Evolutionary conservation across 2,797 vertebrate genomes (phyloP), one percentile per base, ranked within the genome.

Genomic region (Poecilia velifera): DNA sequence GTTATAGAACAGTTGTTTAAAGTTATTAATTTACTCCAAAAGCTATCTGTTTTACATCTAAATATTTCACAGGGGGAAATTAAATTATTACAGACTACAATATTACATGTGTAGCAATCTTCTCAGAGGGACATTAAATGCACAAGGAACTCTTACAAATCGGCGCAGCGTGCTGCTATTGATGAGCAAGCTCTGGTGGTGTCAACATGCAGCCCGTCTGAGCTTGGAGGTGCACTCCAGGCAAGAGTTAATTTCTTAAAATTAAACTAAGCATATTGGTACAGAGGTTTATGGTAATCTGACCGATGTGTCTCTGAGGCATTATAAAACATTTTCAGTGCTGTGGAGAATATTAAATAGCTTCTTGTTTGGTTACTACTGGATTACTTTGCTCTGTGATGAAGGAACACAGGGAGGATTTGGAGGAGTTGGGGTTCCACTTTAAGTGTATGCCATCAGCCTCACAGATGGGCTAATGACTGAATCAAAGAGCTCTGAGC

Each of bases 161-260:
- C 57, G 8, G 86, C 82, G 79, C 76, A 78, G 76, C n/a, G 6
- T 79, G 86, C 83, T 87, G 81, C 80, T 78, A 76, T 78, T 83
- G 76, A 87, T 68, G 85, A 89, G 91, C 73, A 79, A 82, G 78
- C 79, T 84, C 88, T 66, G 43, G 55, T 80, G 86, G 92, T 84
- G 88, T 85, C 91, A 88, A 92, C 88, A 86, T 89, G 80, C 89
- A 93, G 82, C 94, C 93, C 74, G 85, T 91, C 93, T 93, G 75
- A 82, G 92, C 95, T 94, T 39, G 79, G 86, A 95, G 95, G 90
- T 92, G 88, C 39, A 93, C 95, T 95, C 85, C 84, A 91, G 95
- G 95, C 93, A 73, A 94, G 92, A 95, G 94, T 94, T 94, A 90
- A 95, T 95, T 96, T 95, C 90, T 94, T 93, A 91, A 95, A 96